These are phyloP conservation scores for Rhopalosiphum padi DNA, from an alignment of 1,140 invertebrate species.

Conservation along the genomic window DNA sequence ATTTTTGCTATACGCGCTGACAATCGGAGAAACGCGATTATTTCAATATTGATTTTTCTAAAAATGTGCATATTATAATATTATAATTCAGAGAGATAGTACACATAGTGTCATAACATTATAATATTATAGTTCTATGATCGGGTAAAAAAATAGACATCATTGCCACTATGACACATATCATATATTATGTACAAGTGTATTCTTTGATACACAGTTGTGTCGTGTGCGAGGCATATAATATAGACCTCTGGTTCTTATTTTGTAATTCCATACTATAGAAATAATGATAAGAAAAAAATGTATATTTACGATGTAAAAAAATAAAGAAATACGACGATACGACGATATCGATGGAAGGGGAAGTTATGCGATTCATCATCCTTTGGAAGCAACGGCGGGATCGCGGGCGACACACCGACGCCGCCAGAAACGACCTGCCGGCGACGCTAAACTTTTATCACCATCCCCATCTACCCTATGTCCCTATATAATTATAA, in stretches of 20 bases:
- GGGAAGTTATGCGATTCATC: conserved; percentile 51
- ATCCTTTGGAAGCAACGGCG: conserved; percentile 6
- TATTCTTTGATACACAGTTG: background rate
- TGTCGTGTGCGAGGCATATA: background rate
- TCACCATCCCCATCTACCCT: conserved; percentile 30
- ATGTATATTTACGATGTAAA: background rate
- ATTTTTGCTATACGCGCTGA: background rate
- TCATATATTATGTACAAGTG: background rate
- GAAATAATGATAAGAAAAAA: conserved; percentile 39
- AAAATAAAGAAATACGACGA: background rate
- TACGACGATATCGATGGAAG: conserved; percentile 35
- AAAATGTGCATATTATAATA: background rate
- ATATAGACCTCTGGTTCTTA: background rate
- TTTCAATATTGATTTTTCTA: conserved; percentile 37
- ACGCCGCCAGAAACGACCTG: conserved; percentile 50
- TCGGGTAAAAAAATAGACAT: background rate
- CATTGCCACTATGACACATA: background rate
- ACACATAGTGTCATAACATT: background rate
- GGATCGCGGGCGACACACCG: conserved; percentile 15
- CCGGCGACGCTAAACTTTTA: conserved; percentile 50
- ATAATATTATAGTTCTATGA: background rate
- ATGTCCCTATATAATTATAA: conserved; percentile 14
- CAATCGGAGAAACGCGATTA: conserved; percentile 18
- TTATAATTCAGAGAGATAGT: background rate
- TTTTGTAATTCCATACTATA: conserved; percentile 3